Conservation (phyloP, 2,797 vertebrate genomes). For the Coilia nasus region DNA sequence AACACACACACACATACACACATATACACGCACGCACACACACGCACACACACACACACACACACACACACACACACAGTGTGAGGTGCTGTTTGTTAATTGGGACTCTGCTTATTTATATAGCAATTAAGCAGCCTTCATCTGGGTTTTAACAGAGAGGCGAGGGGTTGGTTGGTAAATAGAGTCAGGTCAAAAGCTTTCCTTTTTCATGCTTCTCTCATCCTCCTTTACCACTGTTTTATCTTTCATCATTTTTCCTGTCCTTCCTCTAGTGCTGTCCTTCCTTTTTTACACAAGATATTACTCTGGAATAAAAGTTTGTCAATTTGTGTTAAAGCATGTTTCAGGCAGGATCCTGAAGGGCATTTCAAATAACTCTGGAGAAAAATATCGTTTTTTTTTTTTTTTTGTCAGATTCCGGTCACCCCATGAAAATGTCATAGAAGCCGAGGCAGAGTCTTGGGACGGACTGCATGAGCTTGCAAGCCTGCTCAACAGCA, state of each 20-base stretch:
- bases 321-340: conserved; percentile 55
- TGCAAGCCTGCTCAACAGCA: no score
- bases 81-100: background rate
- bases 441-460: conserved; percentile 59
- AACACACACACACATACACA: no score
- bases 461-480: no score
- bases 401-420: conserved; percentile 33
- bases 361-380: conserved; percentile 46
- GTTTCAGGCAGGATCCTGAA: conserved; percentile 38
- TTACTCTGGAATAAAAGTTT: conserved; percentile 39
- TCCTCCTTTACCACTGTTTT: background rate
- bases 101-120: background rate
- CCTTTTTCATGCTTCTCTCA: background rate
- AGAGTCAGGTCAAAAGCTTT: conserved; percentile 39
- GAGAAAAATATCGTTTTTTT: conserved; percentile 31
- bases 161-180: background rate
- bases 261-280: conserved; percentile 35
- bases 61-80: background rate
- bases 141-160: background rate
- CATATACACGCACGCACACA: no score
- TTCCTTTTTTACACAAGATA: background rate
- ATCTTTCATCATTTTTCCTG: conserved; percentile 13
- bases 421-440: conserved; percentile 56
- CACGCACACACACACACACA: no score
- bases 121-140: background rate